A percentile compares a stretch with the other conserved stretches of the same genome.
Conservation (phyloP, 2,888 invertebrate genomes). For the Lasioglossum calceatum region DNA sequence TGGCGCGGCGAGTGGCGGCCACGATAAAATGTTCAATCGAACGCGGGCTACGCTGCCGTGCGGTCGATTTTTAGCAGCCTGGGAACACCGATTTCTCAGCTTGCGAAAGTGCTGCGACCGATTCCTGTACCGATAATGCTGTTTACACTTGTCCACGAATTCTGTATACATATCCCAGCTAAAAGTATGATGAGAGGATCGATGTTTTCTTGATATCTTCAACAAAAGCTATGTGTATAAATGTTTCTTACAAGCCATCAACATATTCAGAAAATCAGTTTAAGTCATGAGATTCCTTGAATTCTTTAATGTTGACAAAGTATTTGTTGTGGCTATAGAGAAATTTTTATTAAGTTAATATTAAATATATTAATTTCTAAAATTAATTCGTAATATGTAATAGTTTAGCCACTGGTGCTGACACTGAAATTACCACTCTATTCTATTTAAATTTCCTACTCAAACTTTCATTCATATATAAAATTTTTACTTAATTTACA, state of each 20-base stretch:
- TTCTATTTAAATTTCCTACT: too few relatives aligned
- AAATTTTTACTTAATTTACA: too few relatives aligned
- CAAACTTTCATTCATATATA: too few relatives aligned
- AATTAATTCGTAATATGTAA: too few relatives aligned
- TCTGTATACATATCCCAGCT: background rate
- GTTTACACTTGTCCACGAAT: background rate
- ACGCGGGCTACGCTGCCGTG: background rate
- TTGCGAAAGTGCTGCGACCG: background rate
- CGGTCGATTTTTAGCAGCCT: background rate
- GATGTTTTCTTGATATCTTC: too few relatives aligned
- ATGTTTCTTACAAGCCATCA: background rate
- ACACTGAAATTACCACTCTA: too few relatives aligned
- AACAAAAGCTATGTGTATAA: background rate
- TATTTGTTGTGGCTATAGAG: background rate
- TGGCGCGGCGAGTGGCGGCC: background rate
- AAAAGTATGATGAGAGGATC: background rate
- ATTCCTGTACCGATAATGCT: background rate
- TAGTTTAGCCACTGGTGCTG: too few relatives aligned
- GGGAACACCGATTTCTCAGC: background rate
- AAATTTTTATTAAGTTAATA: background rate
- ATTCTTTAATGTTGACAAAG: background rate
- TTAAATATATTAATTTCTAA: too few relatives aligned
- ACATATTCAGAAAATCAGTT: background rate
- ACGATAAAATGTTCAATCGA: constrained; percentile 22
- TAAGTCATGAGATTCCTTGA: background rate